A percentile compares a stretch with the other conserved stretches of the same genome.
Conservation (phyloP, 2,113 vertebrate genomes). For the Columba janthina region DNA sequence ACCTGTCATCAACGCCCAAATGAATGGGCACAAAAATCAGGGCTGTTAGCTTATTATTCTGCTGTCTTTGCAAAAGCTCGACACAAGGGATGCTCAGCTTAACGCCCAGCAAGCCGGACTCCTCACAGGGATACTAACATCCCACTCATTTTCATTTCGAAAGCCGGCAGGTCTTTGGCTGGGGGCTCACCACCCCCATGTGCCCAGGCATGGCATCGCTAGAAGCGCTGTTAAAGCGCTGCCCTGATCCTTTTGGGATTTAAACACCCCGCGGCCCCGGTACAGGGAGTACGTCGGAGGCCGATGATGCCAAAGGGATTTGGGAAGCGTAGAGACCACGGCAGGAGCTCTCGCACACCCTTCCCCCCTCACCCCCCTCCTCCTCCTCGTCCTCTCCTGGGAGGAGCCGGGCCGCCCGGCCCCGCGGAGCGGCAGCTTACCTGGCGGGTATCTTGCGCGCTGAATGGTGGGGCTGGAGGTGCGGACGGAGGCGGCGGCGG, state of each 20-base stretch:
- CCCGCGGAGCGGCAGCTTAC: constrained; percentile 65
- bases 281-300: background rate
- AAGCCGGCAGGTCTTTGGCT: background rate
- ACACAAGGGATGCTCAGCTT: background rate
- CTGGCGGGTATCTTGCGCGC: constrained; percentile 92
- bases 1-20: background rate
- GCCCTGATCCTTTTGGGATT: background rate
- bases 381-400: background rate
- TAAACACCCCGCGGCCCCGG: background rate
- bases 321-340: background rate
- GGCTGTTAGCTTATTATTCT: background rate
- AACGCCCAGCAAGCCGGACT: background rate
- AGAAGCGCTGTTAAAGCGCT: background rate
- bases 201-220: background rate
- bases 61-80: background rate
- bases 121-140: background rate
- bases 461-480: constrained; percentile 92
- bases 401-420: background rate
- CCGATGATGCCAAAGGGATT: background rate
- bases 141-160: background rate
- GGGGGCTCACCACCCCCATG: background rate
- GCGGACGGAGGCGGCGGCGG: constrained; percentile 76
- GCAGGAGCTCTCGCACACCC: background rate
- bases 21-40: background rate
- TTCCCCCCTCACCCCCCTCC: no score